phyloP scores from a whole-genome alignment of 2,888 invertebrate species.

The Standfussiana lucernea region DNA sequence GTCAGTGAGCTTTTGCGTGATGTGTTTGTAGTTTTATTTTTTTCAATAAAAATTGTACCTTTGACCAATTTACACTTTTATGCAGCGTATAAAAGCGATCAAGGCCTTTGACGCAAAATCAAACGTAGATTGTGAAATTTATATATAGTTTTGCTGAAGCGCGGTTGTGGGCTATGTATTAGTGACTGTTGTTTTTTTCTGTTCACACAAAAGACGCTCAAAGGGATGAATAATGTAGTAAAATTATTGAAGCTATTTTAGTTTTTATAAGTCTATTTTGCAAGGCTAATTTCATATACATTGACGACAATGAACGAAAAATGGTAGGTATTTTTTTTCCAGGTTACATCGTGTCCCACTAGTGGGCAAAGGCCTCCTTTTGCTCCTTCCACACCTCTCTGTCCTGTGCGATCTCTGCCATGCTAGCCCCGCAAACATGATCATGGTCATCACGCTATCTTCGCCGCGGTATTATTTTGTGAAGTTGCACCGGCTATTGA shows the following conservation, averaged over 20 bases:
- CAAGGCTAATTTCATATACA: not conserved
- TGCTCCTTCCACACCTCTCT: too few species aligned
- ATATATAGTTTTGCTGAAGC: conserved; percentile 21
- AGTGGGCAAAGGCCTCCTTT: too few species aligned
- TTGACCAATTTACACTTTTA: conserved; percentile 62
- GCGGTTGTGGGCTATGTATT: conserved; percentile 23
- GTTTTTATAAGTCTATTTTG: not conserved
- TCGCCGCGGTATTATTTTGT: too few species aligned
- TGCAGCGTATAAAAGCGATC: conserved; percentile 51
- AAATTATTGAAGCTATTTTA: not conserved
- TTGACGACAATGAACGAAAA: not conserved
- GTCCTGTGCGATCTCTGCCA: too few species aligned
- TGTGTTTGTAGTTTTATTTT: conserved; percentile 29
- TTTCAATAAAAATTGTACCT: conserved; percentile 53
- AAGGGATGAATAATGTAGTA: not conserved
- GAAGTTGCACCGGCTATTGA: not conserved
- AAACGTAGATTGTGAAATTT: conserved; percentile 53
- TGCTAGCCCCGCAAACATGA: too few species aligned
- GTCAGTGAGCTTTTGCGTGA: conserved; percentile 29
- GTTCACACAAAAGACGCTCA: not conserved
- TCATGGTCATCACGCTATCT: too few species aligned
- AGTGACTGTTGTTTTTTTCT: conserved; percentile 11
- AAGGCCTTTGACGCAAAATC: conserved; percentile 62
- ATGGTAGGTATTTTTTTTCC: not conserved
- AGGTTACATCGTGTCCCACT: too few species aligned